Evolutionary conservation across 2,113 vertebrate genomes (phyloP), one percentile per base, ranked within the genome.

Genomic region (Verasper variegatus): DNA sequence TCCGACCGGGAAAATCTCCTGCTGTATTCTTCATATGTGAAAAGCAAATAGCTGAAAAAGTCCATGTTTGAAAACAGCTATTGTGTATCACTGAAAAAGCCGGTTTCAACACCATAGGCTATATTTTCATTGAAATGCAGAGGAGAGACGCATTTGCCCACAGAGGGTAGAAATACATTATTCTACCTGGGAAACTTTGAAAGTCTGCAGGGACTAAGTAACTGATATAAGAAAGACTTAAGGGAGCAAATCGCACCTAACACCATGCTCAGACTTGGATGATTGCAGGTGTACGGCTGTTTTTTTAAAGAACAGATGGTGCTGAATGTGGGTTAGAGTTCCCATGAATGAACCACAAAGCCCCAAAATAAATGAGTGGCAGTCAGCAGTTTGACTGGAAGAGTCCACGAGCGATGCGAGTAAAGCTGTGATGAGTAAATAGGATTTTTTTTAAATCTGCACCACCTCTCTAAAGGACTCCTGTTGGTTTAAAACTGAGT

Each of bases 361-460:
- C 45, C 42, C 54, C n/a, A 60, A 64, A 71, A 56, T 62, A 78
- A 71, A 52, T 14, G 78, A 70, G 55, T 42, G 61, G 11, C 58
- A 71, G 15, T 56, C 35, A 27, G 40, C 45, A 27, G 42, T 23
- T 68, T 54, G 18, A 20, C 20, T 27, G 2, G 4, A 58, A 54
- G 59, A 24, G 1, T 62, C 24, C 67, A 45, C 45, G 35, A 26
- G 23, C 0, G 10, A 60, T 47, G 51, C n/a, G 68, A 40, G 51
- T 18, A 47, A 57, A 71, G 17, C 31, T 1, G 3, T 27, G 45
- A 14, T 17, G 45, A 14, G n/a, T 40, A 31, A 70, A 65, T 40
- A 40, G 2, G 24, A 40, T 12, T 4, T 1, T 0, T 13, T 11
- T 9, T 68, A 35, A 17, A 42, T 40, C n/a, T 74, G 9, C 24